phyloP scores from a whole-genome alignment of 2,113 vertebrate species.

The Pongo pygmaeus region DNA sequence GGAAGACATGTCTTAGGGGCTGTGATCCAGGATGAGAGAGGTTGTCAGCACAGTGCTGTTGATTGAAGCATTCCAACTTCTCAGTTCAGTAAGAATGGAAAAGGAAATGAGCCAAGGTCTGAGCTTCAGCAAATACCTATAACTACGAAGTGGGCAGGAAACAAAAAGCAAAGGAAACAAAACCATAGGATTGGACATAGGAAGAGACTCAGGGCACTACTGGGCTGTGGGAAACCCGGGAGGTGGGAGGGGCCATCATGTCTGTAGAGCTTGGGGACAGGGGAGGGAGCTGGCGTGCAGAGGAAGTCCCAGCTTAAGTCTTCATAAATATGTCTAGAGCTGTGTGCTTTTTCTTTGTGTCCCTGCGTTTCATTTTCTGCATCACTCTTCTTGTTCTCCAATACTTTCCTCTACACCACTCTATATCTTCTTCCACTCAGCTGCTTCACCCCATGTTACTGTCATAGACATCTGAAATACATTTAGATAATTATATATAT shows the following conservation, averaged over 20 bases:
- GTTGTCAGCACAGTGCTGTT: no score
- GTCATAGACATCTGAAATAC: background rate
- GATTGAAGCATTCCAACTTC: background rate
- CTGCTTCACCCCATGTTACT: background rate
- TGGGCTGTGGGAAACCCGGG: background rate
- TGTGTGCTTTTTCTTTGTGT: background rate
- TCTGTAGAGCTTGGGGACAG: background rate
- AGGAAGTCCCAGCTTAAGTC: background rate
- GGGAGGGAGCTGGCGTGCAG: rapidly evolving
- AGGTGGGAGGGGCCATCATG: rapidly evolving
- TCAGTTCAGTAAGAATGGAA: background rate
- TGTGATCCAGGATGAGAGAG: background rate
- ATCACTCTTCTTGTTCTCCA: background rate
- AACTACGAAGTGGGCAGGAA: background rate
- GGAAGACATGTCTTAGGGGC: background rate
- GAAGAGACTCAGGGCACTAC: background rate
- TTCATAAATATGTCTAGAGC: background rate
- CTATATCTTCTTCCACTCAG: background rate
- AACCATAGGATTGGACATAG: background rate
- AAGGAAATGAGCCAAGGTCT: background rate
- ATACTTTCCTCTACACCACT: background rate
- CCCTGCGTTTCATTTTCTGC: background rate
- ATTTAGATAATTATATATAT: background rate
- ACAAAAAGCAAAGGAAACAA: background rate
- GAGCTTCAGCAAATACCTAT: background rate